phyloP scores from a whole-genome alignment of 2,888 invertebrate species.

The Formica aserva region DNA sequence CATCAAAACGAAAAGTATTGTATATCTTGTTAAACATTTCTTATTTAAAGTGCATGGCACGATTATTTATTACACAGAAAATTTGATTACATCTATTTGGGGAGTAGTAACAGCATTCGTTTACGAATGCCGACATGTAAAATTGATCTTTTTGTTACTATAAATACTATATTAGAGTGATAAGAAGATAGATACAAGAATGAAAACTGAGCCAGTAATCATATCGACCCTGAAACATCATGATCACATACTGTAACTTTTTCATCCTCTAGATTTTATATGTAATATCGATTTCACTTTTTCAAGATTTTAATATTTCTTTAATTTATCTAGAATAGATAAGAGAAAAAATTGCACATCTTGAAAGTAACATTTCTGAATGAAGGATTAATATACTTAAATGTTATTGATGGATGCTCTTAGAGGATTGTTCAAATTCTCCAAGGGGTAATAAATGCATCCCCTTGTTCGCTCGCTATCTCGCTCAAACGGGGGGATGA shows the following conservation, averaged over 20 bases:
- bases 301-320: neutral
- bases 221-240: neutral
- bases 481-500: constrained; percentile 70
- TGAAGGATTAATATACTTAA: neutral
- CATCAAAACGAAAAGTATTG: neutral
- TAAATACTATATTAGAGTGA: neutral
- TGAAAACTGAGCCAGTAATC: neutral
- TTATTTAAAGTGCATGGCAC: neutral
- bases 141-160: neutral
- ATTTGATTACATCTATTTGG: neutral
- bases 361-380: neutral
- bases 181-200: neutral
- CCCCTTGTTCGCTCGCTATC: constrained; percentile 25
- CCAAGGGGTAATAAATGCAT: constrained; percentile 12
- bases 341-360: neutral
- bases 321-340: neutral
- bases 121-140: neutral
- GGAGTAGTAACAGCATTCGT: neutral
- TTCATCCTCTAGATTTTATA: neutral
- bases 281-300: neutral
- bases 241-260: neutral
- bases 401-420: constrained; percentile 20
- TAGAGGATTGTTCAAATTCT: constrained; percentile 25
- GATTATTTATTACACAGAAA: neutral
- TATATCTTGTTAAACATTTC: neutral